Conservation (phyloP, 2,888 invertebrate species). For the Bhutanitis thaidina region DNA sequence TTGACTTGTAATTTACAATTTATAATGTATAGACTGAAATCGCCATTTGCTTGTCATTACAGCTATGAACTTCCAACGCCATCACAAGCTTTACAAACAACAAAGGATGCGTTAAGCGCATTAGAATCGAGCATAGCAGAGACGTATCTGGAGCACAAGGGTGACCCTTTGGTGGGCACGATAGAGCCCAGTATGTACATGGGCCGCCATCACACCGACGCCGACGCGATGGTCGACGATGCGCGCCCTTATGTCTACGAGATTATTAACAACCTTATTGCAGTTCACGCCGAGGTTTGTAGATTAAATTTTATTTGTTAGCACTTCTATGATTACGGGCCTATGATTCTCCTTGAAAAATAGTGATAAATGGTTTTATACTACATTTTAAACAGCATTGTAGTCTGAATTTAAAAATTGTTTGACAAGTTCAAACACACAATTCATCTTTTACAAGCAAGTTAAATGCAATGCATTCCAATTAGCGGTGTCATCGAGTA, state of each 20-base stretch:
- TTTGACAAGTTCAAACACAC: no score
- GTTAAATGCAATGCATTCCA: no score
- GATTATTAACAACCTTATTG: constrained; percentile 89
- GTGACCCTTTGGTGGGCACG: constrained; percentile 96
- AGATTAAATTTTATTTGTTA: neutral
- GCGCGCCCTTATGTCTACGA: constrained; percentile 94
- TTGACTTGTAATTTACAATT: no score
- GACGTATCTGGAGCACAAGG: constrained; percentile 92
- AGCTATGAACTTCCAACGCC: constrained; percentile 88
- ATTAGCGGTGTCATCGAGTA: no score
- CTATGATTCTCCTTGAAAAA: neutral
- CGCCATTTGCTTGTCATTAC: no score
- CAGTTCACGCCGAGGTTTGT: constrained; percentile 86
- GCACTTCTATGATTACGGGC: no score
- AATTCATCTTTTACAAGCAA: no score
- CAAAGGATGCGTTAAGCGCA: constrained; percentile 81
- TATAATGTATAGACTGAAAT: no score
- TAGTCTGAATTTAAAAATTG: no score
- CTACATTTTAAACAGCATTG: no score
- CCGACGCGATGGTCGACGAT: constrained; percentile 86
- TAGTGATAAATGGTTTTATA: neutral
- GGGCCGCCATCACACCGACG: constrained; percentile 92
- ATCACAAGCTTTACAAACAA: constrained; percentile 83
- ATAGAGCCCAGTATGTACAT: constrained; percentile 98
- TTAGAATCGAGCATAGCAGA: constrained; percentile 85